phyloP scores from a whole-genome alignment of 2,113 vertebrate genomes.

The Hemiprocne comata region DNA sequence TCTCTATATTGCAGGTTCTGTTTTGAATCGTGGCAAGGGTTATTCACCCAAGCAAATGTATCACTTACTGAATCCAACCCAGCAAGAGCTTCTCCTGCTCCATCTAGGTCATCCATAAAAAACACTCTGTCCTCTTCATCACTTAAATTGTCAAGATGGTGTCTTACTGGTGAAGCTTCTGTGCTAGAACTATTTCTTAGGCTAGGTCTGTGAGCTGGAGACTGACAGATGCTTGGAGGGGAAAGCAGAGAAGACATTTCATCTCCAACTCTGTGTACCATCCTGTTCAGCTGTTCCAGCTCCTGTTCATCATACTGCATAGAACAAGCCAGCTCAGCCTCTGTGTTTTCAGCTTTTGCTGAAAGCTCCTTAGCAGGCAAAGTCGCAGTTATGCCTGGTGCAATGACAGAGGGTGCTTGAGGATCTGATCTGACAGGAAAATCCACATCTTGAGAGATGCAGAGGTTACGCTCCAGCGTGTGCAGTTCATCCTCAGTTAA shows the following conservation, averaged over 20 bases:
- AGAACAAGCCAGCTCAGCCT: slow-evolving; percentile 92
- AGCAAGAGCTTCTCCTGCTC: slow-evolving; percentile 72
- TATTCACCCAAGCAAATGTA: slow-evolving; percentile 62
- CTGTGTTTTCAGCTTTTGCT: slow-evolving; percentile 75
- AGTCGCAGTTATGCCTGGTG: slow-evolving; percentile 50
- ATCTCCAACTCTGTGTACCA: slow-evolving; percentile 93
- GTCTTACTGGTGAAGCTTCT: slow-evolving; percentile 81
- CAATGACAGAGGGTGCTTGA: slow-evolving; percentile 59
- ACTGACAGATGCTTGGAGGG: slow-evolving; percentile 89
- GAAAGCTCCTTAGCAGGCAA: slow-evolving; percentile 65
- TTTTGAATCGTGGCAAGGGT: slow-evolving; percentile 7
- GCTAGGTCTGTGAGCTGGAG: slow-evolving; percentile 80
- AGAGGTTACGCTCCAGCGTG: slow-evolving; percentile 89
- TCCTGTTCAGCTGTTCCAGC: slow-evolving; percentile 92
- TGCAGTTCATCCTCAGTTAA: slow-evolving; percentile 89
- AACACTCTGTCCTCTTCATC: slow-evolving; percentile 91
- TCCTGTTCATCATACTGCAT: slow-evolving; percentile 98
- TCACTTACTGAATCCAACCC: slow-evolving; percentile 66
- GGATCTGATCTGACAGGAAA: slow-evolving; percentile 68
- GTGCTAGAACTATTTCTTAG: slow-evolving; percentile 73
- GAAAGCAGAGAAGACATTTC: slow-evolving; percentile 96
- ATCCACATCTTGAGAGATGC: slow-evolving; percentile 92
- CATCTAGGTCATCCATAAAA: slow-evolving; percentile 94
- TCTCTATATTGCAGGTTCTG: slow-evolving; percentile 43
- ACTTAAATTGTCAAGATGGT: slow-evolving; percentile 11